Evolutionary conservation across 2,113 vertebrate species (phyloP).

Genomic region (Tragulus kanchil): DNA sequence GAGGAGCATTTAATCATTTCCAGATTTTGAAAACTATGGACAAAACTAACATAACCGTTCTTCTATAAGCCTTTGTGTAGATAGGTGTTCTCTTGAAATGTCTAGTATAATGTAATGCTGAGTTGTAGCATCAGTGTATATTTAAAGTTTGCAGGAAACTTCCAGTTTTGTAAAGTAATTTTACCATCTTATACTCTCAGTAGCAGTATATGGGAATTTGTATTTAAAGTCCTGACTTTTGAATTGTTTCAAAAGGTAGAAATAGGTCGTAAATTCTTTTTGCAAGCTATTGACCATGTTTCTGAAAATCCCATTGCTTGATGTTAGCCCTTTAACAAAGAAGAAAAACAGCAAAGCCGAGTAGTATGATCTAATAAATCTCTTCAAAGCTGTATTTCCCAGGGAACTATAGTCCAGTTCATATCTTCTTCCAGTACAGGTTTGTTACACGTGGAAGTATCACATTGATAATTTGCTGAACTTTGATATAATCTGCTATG

Average conservation of each 20-base stretch:
- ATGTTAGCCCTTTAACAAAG: neutral
- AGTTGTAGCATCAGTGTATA: neutral
- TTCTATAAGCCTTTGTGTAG: neutral
- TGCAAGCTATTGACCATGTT: neutral
- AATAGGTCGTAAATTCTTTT: conserved; percentile 33
- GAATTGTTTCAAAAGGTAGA: conserved; percentile 33
- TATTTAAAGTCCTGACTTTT: conserved; percentile 52
- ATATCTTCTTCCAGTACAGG: conserved; percentile 75
- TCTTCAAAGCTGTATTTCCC: neutral
- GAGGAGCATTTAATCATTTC: neutral
- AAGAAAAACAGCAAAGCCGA: conserved; percentile 7
- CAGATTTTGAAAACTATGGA: conserved; percentile 15
- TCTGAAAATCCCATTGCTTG: conserved; percentile 43
- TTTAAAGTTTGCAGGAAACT: conserved; percentile 37
- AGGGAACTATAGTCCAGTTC: conserved; percentile 73
- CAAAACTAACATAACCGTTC: conserved; percentile 15
- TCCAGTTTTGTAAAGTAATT: neutral
- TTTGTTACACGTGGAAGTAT: conserved; percentile 77
- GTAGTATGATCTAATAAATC: neutral
- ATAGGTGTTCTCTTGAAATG: conserved; percentile 37
- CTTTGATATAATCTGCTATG: conserved; percentile 74
- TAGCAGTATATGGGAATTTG: neutral
- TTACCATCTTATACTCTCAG: conserved; percentile 11
- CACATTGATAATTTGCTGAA: conserved; percentile 73
- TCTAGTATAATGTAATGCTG: neutral